A percentile compares a stretch with the other conserved stretches of the same genome.
phyloP scores from a whole-genome alignment of 1,140 invertebrate genomes.

The Meloidogyne exigua region DNA sequence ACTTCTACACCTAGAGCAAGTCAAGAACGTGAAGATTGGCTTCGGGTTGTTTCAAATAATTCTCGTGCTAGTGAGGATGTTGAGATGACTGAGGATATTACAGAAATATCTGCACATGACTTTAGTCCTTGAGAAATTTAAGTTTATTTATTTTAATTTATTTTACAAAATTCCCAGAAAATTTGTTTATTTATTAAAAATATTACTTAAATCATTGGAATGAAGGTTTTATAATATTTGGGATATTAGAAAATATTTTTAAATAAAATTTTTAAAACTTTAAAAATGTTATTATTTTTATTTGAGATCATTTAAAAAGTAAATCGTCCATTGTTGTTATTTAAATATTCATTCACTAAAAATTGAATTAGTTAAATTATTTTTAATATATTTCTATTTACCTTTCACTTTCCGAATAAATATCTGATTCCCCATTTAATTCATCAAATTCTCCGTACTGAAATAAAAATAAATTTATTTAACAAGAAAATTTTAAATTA shows the following conservation, averaged over 20 bases:
- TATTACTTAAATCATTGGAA: too few species aligned
- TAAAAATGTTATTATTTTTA: too few species aligned
- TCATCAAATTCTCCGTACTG: slow-evolving; percentile 31
- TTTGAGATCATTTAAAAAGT: too few species aligned
- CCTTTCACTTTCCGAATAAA: not conserved
- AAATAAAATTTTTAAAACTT: too few species aligned
- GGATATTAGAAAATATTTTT: too few species aligned
- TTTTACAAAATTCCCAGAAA: not conserved
- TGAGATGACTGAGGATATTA: not conserved
- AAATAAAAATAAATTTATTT: not conserved
- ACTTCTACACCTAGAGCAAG: slow-evolving; percentile 15
- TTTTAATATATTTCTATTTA: not conserved
- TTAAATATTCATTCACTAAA: not conserved
- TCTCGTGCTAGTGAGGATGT: not conserved
- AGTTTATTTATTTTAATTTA: not conserved
- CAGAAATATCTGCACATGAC: not conserved
- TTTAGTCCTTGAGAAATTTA: slow-evolving; percentile 4
- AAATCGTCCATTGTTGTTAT: too few species aligned
- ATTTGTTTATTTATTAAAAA: too few species aligned
- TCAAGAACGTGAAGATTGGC: slow-evolving; percentile 9
- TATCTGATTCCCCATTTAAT: not conserved
- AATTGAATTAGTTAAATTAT: not conserved
- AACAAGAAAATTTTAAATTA: not conserved
- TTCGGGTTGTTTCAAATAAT: not conserved
- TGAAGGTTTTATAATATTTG: too few species aligned